Percentiles rank a stretch among this genome's conserved stretches.
Evolutionary conservation across 1,140 invertebrate species (phyloP).

Genomic region (Neelides sp.): DNA sequence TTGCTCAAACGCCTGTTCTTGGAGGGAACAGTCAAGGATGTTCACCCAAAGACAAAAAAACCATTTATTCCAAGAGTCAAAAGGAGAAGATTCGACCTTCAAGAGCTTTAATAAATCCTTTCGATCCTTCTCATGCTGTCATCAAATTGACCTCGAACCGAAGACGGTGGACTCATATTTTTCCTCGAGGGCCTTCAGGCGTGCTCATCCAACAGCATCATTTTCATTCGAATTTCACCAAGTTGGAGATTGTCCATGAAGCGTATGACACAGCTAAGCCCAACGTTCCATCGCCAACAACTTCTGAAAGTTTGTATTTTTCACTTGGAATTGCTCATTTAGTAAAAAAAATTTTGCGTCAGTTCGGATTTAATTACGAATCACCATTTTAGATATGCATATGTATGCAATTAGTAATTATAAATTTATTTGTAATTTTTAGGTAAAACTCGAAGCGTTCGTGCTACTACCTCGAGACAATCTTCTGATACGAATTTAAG

Average conservation of each 20-base stretch:
- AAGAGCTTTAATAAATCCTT: constrained; percentile 82
- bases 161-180: constrained; percentile 94
- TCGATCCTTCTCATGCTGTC: constrained; percentile 90
- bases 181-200: constrained; percentile 46
- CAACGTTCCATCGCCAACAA: too few species aligned
- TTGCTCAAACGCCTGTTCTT: constrained; percentile 41
- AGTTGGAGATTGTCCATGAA: constrained; percentile 32
- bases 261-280: constrained; percentile 6
- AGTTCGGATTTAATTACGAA: too few species aligned
- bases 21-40: constrained; percentile 45
- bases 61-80: constrained; percentile 12
- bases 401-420: too few species aligned
- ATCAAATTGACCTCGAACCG: constrained; percentile 94
- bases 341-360: too few species aligned
- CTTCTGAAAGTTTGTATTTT: too few species aligned
- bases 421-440: too few species aligned
- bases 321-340: too few species aligned
- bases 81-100: constrained; percentile 43
- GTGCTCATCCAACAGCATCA: constrained; percentile 78
- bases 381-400: too few species aligned
- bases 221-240: constrained; percentile 65
- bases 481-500: constrained; percentile 14
- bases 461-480: constrained; percentile 20
- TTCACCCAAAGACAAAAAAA: constrained; percentile 27
- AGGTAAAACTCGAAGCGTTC: not conserved